Conservation (phyloP, 2,113 vertebrate genomes). For the Arenaria interpres region DNA sequence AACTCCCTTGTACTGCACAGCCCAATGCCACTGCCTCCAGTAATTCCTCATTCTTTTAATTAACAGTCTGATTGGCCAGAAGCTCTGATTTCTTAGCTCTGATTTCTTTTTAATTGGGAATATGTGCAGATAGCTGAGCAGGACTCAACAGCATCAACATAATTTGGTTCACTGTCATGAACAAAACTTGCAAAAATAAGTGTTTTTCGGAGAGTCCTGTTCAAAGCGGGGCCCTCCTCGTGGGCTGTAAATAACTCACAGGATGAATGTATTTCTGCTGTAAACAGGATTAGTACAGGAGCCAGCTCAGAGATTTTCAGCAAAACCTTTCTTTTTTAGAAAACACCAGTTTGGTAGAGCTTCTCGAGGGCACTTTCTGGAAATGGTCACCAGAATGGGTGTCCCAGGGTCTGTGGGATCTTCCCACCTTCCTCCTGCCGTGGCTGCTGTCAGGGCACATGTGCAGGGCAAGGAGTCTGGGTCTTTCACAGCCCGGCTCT, state of each 20-base stretch:
- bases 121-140: not conserved
- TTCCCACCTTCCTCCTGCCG: fast-evolving
- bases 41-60: not conserved
- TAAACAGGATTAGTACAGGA: not conserved
- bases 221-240: not conserved
- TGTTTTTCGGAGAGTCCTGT: not conserved
- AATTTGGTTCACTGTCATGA: not conserved
- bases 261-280: not conserved
- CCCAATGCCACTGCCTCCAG: fast-evolving
- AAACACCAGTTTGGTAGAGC: not conserved
- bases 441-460: not conserved
- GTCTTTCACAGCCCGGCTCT: not conserved
- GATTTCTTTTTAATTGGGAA: not conserved
- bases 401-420: not conserved
- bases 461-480: not conserved
- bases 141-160: not conserved
- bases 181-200: not conserved
- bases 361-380: not conserved
- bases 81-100: not conserved
- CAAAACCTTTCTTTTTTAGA: not conserved
- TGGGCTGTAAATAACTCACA: not conserved
- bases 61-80: not conserved
- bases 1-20: not conserved
- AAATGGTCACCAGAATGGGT: not conserved
- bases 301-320: not conserved